Conservation (phyloP, 2,888 invertebrate species). For the Stenoptilia bipunctidactyla region DNA sequence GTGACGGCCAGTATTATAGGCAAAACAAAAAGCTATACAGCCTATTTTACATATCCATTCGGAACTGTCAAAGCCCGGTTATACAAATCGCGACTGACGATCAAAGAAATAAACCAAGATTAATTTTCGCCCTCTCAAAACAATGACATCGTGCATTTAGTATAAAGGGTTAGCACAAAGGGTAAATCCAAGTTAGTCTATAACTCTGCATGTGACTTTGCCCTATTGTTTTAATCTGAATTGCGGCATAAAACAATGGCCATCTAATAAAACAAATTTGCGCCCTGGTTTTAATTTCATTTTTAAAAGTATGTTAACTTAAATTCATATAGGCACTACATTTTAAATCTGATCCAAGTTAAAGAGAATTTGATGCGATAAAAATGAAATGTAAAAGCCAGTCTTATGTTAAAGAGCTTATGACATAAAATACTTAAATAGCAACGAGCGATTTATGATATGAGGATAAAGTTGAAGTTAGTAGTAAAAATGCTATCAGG, state of each 20-base stretch:
- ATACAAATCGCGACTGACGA: slow-evolving; percentile 33
- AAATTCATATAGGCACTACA: too few species aligned
- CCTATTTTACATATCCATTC: slow-evolving; percentile 23
- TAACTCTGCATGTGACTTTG: slow-evolving; percentile 67
- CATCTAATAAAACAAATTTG: slow-evolving; percentile 48
- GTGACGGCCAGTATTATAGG: not conserved
- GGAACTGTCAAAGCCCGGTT: slow-evolving; percentile 23
- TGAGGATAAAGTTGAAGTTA: too few species aligned
- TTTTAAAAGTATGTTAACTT: too few species aligned
- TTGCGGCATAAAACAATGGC: slow-evolving; percentile 52
- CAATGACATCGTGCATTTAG: slow-evolving; percentile 28
- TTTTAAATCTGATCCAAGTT: too few species aligned
- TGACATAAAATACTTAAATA: too few species aligned
- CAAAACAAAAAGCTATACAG: not conserved
- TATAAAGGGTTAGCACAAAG: slow-evolving; percentile 54
- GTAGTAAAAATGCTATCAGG: too few species aligned
- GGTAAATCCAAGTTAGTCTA: slow-evolving; percentile 45
- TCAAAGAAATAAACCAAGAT: slow-evolving; percentile 66
- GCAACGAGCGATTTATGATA: too few species aligned
- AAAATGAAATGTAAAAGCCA: too few species aligned
- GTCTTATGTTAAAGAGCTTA: too few species aligned
- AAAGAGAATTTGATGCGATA: too few species aligned
- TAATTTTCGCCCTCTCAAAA: slow-evolving; percentile 59
- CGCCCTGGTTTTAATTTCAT: slow-evolving; percentile 3
- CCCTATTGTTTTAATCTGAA: slow-evolving; percentile 50